Evolutionary conservation across 2,797 vertebrate genomes (phyloP), one percentile per base, ranked within the genome.

Genomic region (Corythornis leucogaster): DNA sequence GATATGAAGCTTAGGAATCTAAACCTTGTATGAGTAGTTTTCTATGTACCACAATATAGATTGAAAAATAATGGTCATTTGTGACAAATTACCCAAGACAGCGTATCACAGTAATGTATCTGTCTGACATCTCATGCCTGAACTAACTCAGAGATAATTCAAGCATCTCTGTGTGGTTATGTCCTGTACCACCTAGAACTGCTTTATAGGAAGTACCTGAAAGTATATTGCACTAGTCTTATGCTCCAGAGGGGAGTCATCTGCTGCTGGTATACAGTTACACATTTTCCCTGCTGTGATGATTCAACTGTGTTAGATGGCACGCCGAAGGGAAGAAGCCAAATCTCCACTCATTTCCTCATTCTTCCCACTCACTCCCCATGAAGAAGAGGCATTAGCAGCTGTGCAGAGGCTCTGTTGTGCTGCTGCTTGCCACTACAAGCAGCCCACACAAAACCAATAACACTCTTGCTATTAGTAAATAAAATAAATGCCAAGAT

Each of bases 401-500:
- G 86, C 86, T 90, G 87, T 85, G 78, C 66, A 87, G 62, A 82
- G 68, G 40, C 78, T 81, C 85, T 90, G 80, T 82, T 93, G 30
- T 26, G 66, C 31, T 93, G 75, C 86, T 92, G 83, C 85, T 78
- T 96, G 85, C 64, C 0, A 1, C 78, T 82, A 74, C 64, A 54
- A 20, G 75, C 78, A 91, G 75, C 95, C 87, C 94, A 75, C 94
- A 80, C 58, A 70, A 87, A 88, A 46, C 76, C 38, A 77, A 6
- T 61, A 85, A 64, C 68, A 14, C 12, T 42, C 43, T 70, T 74
- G 42, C 24, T 81, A 71, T 90, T 86, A 80, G 85, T 94, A 96
- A 96, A 95, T 91, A 93, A 93, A 95, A 92, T 84, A 77, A 85
- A 82, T 80, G 54, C 31, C 64, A 66, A 87, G 75, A 85, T 89